phyloP scores from a whole-genome alignment of 1,140 invertebrate species.

The Tigriopus japonicus region DNA sequence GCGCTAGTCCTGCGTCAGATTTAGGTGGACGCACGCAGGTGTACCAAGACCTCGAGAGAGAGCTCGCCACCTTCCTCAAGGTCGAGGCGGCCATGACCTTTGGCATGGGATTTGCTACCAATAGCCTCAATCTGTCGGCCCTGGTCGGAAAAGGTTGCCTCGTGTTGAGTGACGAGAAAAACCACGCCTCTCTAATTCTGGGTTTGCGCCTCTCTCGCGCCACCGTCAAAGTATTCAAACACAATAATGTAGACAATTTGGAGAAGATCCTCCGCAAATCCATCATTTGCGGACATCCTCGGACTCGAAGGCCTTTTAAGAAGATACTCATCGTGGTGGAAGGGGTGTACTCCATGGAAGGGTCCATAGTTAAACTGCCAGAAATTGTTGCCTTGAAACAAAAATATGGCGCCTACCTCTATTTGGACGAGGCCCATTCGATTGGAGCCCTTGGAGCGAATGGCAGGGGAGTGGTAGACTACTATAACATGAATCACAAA shows the following conservation, averaged over 20 bases:
- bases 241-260: constrained; percentile 53
- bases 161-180: constrained; percentile 86
- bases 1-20: constrained; percentile 39
- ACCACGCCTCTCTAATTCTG: constrained; percentile 88
- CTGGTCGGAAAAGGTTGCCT: constrained; percentile 62
- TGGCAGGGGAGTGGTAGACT: constrained; percentile 76
- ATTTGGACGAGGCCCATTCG: constrained; percentile 89
- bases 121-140: constrained; percentile 75
- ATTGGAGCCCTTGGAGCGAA: constrained; percentile 73
- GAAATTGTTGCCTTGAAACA: constrained; percentile 78
- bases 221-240: constrained; percentile 54
- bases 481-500: constrained; percentile 53
- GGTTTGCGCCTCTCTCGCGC: constrained; percentile 74
- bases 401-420: constrained; percentile 84
- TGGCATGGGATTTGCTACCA: constrained; percentile 98
- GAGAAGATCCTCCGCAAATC: constrained; percentile 57
- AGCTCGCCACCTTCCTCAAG: constrained; percentile 74
- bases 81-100: constrained; percentile 84
- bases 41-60: constrained; percentile 59
- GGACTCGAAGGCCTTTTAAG: constrained; percentile 56
- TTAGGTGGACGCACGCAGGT: constrained; percentile 42
- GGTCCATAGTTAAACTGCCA: constrained; percentile 72
- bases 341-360: constrained; percentile 97
- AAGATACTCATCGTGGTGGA: constrained; percentile 89
- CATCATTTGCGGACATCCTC: constrained; percentile 58